phyloP scores from a whole-genome alignment of 2,797 vertebrate genomes.

The Myiothlypis coronata region DNA sequence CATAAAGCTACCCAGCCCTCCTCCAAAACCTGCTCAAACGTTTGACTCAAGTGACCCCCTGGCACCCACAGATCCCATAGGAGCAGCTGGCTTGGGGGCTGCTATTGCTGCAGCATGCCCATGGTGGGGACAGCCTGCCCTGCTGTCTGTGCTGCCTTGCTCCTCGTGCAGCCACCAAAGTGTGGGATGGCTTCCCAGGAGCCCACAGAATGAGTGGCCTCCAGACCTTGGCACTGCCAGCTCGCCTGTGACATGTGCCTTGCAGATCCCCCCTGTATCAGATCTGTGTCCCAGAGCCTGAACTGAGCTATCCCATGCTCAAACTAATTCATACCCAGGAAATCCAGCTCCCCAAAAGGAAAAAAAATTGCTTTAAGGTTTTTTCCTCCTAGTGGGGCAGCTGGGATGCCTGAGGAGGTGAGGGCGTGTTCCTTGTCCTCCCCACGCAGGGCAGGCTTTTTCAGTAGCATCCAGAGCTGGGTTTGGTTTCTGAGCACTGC shows the following conservation, averaged over 20 bases:
- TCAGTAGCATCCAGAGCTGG: background rate
- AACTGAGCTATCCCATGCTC: background rate
- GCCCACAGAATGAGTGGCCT: background rate
- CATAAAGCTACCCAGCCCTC: background rate
- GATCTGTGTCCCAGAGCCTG: background rate
- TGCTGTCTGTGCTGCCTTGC: background rate
- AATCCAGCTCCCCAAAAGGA: background rate
- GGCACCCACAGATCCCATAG: background rate
- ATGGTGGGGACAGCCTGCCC: background rate
- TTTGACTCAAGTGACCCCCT: background rate
- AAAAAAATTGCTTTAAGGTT: background rate
- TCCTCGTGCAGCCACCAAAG: background rate
- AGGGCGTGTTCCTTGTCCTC: background rate
- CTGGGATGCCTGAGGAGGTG: background rate
- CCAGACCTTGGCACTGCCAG: background rate
- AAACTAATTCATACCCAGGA: background rate
- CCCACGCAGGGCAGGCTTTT: background rate
- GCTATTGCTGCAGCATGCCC: background rate
- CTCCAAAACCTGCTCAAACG: background rate
- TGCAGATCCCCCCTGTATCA: rapidly evolving
- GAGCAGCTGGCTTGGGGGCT: rapidly evolving
- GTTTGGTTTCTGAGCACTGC: slow-evolving; percentile 25
- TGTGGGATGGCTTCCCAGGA: background rate
- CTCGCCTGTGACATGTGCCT: rapidly evolving
- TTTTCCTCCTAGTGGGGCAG: rapidly evolving